Evolutionary conservation across 2,888 invertebrate species (phyloP).

Genomic region (Sepioteuthis lessoniana): DNA sequence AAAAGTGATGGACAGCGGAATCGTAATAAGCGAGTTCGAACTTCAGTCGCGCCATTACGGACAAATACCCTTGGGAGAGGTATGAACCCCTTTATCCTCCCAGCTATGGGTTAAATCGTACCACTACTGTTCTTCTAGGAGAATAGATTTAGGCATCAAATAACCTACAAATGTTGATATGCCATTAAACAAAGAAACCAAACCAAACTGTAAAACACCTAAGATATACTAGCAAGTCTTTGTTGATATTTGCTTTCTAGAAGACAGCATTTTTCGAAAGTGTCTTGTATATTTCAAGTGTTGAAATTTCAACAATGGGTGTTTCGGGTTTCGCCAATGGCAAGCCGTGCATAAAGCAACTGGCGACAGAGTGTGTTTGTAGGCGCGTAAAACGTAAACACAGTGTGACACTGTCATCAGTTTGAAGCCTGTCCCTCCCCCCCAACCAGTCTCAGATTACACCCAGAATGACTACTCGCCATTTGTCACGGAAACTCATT

Average conservation of each 20-base stretch:
- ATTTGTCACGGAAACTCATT: slow-evolving; percentile 23
- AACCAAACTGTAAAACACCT: too few relatives aligned
- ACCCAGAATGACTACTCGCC: neutral
- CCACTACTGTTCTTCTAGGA: too few relatives aligned
- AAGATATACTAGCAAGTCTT: neutral
- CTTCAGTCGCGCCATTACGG: too few relatives aligned
- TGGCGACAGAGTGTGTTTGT: slow-evolving; percentile 10
- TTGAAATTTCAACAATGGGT: slow-evolving; percentile 1
- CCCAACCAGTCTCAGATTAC: neutral
- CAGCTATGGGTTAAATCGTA: too few relatives aligned
- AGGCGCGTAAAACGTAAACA: slow-evolving; percentile 11
- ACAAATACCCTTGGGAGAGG: too few relatives aligned
- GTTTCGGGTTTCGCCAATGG: slow-evolving; percentile 33
- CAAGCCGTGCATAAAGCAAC: neutral
- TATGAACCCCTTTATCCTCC: too few relatives aligned
- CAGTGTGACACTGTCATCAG: slow-evolving; percentile 1
- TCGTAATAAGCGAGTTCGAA: too few relatives aligned
- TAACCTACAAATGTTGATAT: too few relatives aligned
- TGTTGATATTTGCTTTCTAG: neutral
- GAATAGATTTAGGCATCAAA: too few relatives aligned
- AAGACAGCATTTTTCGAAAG: neutral
- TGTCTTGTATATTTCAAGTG: neutral
- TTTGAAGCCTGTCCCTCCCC: neutral
- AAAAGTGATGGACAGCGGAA: too few relatives aligned
- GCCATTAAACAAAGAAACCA: too few relatives aligned